Conservation (phyloP, 2,113 vertebrate species). For the Chrysochloris asiatica region DNA sequence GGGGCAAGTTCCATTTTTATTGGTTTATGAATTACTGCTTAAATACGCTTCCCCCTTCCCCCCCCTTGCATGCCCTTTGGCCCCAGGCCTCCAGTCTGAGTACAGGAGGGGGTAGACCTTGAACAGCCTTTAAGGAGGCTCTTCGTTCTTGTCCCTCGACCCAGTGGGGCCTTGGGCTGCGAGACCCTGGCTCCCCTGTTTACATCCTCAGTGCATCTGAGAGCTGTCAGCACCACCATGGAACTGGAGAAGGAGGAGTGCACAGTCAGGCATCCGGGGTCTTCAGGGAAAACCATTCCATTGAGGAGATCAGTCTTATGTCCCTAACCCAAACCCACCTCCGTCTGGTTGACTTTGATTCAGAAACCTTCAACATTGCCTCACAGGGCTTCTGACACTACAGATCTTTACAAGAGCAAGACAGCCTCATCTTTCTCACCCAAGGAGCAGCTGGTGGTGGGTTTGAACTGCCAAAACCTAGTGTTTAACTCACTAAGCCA, state of each 20-base stretch:
- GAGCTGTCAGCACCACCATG: not conserved
- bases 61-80: accelerated
- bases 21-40: constrained; percentile 13
- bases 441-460: too few species aligned
- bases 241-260: not conserved
- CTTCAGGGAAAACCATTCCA: too few species aligned
- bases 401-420: too few species aligned
- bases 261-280: accelerated
- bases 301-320: too few species aligned
- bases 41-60: not conserved
- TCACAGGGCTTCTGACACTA: too few species aligned
- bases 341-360: too few species aligned
- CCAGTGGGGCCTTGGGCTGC: accelerated
- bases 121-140: accelerated
- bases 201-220: too few species aligned
- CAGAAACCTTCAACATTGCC: too few species aligned
- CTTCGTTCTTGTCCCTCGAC: accelerated
- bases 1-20: not conserved
- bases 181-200: not conserved
- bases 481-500: too few species aligned
- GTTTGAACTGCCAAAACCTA: too few species aligned
- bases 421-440: too few species aligned
- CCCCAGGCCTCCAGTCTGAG: not conserved
- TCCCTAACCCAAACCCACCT: too few species aligned
- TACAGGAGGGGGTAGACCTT: not conserved